phyloP scores from a whole-genome alignment of 2,113 vertebrate species.

The Cromileptes altivelis region DNA sequence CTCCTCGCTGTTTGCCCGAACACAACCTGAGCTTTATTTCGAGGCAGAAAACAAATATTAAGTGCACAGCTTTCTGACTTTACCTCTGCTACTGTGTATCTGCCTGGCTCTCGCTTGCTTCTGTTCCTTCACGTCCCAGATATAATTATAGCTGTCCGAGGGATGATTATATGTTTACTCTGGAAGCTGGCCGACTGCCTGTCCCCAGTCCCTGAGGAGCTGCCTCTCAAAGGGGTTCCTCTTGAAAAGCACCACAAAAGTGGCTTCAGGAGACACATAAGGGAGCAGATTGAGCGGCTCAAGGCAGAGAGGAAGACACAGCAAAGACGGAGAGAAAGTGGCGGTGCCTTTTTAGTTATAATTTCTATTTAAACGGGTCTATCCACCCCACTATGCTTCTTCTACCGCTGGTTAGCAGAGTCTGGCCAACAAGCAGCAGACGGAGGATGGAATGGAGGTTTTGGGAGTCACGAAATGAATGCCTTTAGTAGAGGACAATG shows the following conservation, averaged over 20 bases:
- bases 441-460: constrained; percentile 53
- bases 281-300: constrained; percentile 43
- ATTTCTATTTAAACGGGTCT: constrained; percentile 66
- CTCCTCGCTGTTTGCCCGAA: constrained; percentile 56
- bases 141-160: constrained; percentile 90
- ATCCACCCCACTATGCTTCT: constrained; percentile 51
- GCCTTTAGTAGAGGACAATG: constrained; percentile 58
- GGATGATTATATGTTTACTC: constrained; percentile 93
- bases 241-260: constrained; percentile 82
- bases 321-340: constrained; percentile 22
- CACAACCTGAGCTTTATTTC: constrained; percentile 78
- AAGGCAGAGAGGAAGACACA: constrained; percentile 36
- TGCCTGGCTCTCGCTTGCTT: constrained; percentile 73
- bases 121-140: constrained; percentile 88
- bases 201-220: constrained; percentile 81
- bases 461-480: constrained; percentile 59
- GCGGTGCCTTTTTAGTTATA: constrained; percentile 37
- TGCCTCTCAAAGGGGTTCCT: constrained; percentile 83
- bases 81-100: constrained; percentile 87
- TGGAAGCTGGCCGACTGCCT: constrained; percentile 91
- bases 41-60: constrained; percentile 83
- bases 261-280: constrained; percentile 59
- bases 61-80: constrained; percentile 78
- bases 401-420: constrained; percentile 44
- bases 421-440: constrained; percentile 53